Conservation (phyloP, 2,888 invertebrate genomes). For the Lasioglossum figueresi region DNA sequence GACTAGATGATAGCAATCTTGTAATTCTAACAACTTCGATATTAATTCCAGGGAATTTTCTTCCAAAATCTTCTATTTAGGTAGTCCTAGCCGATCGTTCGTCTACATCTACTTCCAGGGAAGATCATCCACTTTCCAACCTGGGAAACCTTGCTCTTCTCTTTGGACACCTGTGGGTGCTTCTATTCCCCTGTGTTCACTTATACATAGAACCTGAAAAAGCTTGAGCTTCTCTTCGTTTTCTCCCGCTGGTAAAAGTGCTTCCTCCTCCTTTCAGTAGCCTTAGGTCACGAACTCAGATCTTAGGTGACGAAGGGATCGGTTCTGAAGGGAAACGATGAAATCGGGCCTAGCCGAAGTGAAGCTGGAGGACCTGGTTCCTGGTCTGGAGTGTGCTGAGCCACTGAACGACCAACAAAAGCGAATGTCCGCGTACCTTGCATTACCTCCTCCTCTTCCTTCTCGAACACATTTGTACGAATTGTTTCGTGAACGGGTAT, state of each 20-base stretch:
- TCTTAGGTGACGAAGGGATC: background rate
- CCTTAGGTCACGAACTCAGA: too few species aligned
- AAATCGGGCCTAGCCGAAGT: background rate
- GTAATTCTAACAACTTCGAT: background rate
- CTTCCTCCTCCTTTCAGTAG: background rate
- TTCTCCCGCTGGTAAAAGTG: background rate
- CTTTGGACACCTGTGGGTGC: too few species aligned
- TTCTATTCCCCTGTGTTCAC: too few species aligned
- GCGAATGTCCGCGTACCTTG: constrained; percentile 28
- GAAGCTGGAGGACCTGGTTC: constrained; percentile 1
- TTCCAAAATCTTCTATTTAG: background rate
- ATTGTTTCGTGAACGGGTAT: constrained; percentile 34
- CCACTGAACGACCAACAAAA: constrained; percentile 47
- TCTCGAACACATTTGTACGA: constrained; percentile 10
- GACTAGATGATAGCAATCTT: background rate
- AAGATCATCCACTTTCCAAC: background rate
- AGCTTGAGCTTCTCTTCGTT: background rate
- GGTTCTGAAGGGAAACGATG: background rate
- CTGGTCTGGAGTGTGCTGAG: constrained; percentile 11
- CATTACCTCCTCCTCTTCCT: constrained; percentile 35
- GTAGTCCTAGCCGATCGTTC: background rate
- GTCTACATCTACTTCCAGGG: background rate
- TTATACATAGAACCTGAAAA: background rate
- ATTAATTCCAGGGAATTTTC: background rate
- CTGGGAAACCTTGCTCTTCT: too few species aligned